Evolutionary conservation across 2,113 vertebrate genomes (phyloP), one percentile per base, ranked within the genome.

Genomic region (Oncorhynchus tshawytscha): DNA sequence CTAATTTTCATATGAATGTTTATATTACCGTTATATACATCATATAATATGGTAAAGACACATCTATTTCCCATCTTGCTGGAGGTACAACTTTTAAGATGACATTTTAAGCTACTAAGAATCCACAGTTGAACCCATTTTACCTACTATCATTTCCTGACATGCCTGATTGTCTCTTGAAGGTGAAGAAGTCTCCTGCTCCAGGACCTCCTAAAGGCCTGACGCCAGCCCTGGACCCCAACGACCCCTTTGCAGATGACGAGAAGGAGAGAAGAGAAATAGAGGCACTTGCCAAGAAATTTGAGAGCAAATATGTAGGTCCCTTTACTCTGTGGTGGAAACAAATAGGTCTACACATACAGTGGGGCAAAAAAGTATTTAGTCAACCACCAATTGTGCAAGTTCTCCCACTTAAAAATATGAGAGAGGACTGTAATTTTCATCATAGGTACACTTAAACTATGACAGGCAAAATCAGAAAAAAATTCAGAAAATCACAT

Each of bases 281-380:
- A 1, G 97, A 99, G 90, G 94, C 94, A 78, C 88, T 99, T 81
- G 97, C 98, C 80, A 96, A 93, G 93, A 99, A 96, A 79, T 98
- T 99, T 82, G 98, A 99, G 90, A 95, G 88, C 89, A 99, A 99
- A 99, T 99, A 99, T 9, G 98, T 99, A 86, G 94, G 97, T 96
- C 51, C 2, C 65, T 51, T 51, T 15, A 2, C 27, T 20, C 2
- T 39, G 3, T 6, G 25, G 2, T 24, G 20, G 59, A 62, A 62
- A 8, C n/a, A 22, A 22, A 22, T 62, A 62, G 7, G n/a, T 3
- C n/a, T 62, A 62, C 20, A n/a, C 8, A 22, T 20, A 27, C 27
- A 27, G 27, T 27, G 27, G 27, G 27, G 27, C 25, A 27, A 27
- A 27, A 27, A 27, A 27, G 27, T 27, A 27, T 27, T 27, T 27